Percentiles rank a stretch among this genome's conserved stretches.
These are phyloP conservation scores for Gerris lacustris DNA, from an alignment of 2,888 invertebrate species.

Conservation along the genomic window DNA sequence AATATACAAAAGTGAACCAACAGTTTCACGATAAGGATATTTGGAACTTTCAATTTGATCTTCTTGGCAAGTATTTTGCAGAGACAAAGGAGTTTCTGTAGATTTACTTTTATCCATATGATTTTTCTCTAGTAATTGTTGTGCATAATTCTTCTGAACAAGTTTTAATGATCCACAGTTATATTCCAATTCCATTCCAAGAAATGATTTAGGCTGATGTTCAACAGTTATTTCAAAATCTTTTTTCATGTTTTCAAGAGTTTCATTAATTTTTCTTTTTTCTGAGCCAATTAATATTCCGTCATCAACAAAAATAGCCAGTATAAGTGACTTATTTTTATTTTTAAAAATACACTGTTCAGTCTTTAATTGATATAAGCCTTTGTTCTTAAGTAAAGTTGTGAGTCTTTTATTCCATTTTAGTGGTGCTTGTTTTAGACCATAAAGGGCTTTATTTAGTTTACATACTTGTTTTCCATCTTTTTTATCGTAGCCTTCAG, in stretches of 20 bases:
- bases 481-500: slow-evolving; percentile 18
- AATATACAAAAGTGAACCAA: slow-evolving; percentile 26
- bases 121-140: too few relatives aligned
- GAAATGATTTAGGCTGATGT: slow-evolving; percentile 20
- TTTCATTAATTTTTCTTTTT: slow-evolving; percentile 20
- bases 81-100: too few relatives aligned
- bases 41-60: neutral
- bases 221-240: slow-evolving; percentile 28
- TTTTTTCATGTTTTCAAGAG: slow-evolving; percentile 23
- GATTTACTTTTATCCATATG: too few relatives aligned
- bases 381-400: neutral
- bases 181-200: slow-evolving; percentile 24
- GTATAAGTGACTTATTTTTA: slow-evolving; percentile 13
- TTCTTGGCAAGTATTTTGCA: neutral
- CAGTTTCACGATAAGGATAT: slow-evolving; percentile 26
- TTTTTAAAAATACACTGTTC: slow-evolving; percentile 21
- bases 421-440: neutral
- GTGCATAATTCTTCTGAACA: slow-evolving; percentile 20
- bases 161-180: slow-evolving; percentile 18
- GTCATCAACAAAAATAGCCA: slow-evolving; percentile 28
- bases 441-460: neutral
- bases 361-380: neutral
- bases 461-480: neutral
- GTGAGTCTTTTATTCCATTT: neutral
- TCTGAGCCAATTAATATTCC: slow-evolving; percentile 23